Base-by-base conservation (phyloP, 1,140 invertebrate species). In the Triops longicaudatus region DNA sequence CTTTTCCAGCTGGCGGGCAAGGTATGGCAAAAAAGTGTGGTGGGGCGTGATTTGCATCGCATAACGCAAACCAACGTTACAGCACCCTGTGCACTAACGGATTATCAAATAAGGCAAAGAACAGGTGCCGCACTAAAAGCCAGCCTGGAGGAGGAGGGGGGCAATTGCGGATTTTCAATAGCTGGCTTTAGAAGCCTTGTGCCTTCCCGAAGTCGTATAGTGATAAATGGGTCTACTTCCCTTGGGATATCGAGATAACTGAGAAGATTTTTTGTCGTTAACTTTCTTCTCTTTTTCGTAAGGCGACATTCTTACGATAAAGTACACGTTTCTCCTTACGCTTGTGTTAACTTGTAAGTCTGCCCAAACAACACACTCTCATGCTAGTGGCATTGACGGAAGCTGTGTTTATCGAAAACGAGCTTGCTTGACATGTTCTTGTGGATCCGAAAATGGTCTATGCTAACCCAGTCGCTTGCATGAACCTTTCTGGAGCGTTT, bases 51-150 rank as follows among this genome's bases (percentile, higher is more conserved):
- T 63, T 63, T 63, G 50, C 50, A 63, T 63, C 10, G 50, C 50
- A 63, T 63, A 63, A 11, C 50, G n/a, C 50, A 63, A 63, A 63
- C 50, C 50, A 63, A 63, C 22, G 14, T 22, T 63, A 63, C 10
- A 63, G 17, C 50, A 22, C 50, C n/a, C 22, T 22, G 50, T 63
- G 50, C 50, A 63, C 50, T 63, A 63, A 63, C 50, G 50, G 50
- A 22, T 63, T 63, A 63, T 63, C 50, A 63, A 63, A 63, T 63
- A 63, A 63, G 50, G 50, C n/a, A 63, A 63, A 63, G 50, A 63
- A 63, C 50, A 63, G 50, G 50, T 63, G 50, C 50, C 50, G 50
- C 50, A 17, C 50, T 63, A 63, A 63, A 63, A 63, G 50, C 50
- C 22, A 17, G 17, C 17, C 14, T 10, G 50, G 0, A 14, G 50